A percentile compares a stretch with the other conserved stretches of the same genome.
Evolutionary conservation across 2,113 vertebrate genomes (phyloP).

Genomic region (Sinocyclocheilus grahami): DNA sequence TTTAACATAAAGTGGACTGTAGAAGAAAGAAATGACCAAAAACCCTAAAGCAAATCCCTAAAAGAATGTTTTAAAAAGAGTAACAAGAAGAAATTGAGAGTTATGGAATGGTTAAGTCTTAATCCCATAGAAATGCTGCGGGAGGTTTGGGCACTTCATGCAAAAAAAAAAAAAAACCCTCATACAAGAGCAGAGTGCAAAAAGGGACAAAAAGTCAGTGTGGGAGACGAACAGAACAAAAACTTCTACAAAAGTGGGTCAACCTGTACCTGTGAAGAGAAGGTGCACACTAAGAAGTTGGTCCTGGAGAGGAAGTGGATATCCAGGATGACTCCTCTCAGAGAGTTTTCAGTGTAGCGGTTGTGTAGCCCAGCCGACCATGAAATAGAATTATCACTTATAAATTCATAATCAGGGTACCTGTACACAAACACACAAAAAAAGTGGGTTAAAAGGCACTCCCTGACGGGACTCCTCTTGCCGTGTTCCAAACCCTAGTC

Average conservation of each 20-base stretch:
- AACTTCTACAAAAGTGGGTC: slow-evolving; percentile 45
- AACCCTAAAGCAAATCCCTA: not conserved
- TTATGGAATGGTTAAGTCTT: not conserved
- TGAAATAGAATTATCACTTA: slow-evolving; percentile 91
- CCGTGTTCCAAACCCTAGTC: too few species aligned
- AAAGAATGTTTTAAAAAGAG: slow-evolving; percentile 1
- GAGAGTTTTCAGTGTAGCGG: slow-evolving; percentile 88
- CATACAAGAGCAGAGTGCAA: too few species aligned
- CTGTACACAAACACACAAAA: slow-evolving; percentile 63
- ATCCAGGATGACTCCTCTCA: slow-evolving; percentile 88
- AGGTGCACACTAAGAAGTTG: slow-evolving; percentile 89
- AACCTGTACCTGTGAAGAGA: slow-evolving; percentile 85
- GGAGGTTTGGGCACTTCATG: not conserved
- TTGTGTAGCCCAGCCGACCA: slow-evolving; percentile 90
- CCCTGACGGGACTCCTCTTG: not conserved
- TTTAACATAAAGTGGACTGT: not conserved
- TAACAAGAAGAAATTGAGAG: not conserved
- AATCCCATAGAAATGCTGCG: not conserved
- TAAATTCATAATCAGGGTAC: slow-evolving; percentile 88
- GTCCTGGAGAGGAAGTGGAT: slow-evolving; percentile 90
- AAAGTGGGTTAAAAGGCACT: not conserved
- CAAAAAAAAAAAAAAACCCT: too few species aligned
- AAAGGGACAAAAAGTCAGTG: not conserved
- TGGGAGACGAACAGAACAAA: not conserved
- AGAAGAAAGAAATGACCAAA: not conserved